phyloP scores from a whole-genome alignment of 2,797 vertebrate genomes.

The Lacerta bilineata region DNA sequence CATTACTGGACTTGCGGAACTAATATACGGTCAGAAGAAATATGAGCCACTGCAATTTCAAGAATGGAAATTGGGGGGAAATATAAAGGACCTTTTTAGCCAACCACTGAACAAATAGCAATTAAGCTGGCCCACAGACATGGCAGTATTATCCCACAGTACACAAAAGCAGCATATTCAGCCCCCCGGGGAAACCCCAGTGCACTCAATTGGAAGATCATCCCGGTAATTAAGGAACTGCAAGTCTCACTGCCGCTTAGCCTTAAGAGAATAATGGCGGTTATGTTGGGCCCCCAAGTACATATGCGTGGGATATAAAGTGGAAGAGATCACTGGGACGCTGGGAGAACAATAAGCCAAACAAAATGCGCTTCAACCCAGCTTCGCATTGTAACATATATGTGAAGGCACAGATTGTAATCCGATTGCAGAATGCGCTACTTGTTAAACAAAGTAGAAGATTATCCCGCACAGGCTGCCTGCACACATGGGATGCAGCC shows the following conservation, averaged over 20 bases:
- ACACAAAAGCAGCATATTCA: constrained; percentile 27
- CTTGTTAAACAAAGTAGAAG: constrained; percentile 5
- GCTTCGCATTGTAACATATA: too few species aligned
- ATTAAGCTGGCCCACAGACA: constrained; percentile 29
- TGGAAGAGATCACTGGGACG: neutral
- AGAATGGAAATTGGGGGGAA: constrained; percentile 30
- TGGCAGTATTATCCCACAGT: neutral
- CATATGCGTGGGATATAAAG: neutral
- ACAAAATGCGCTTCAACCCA: neutral
- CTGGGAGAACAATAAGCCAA: neutral
- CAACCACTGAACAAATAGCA: neutral
- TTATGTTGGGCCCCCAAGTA: constrained; percentile 6
- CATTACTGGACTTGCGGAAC: neutral
- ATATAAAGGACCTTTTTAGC: constrained; percentile 34
- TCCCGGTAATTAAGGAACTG: constrained; percentile 13
- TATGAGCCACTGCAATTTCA: constrained; percentile 23
- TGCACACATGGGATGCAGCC: neutral
- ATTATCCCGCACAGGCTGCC: constrained; percentile 12
- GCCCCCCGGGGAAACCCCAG: neutral
- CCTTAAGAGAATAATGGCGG: neutral
- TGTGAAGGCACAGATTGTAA: constrained; percentile 15
- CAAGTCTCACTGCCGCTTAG: neutral
- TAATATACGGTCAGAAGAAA: neutral
- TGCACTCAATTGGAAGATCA: constrained; percentile 18
- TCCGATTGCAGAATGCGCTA: fast-evolving